A percentile compares a stretch with the other conserved stretches of the same genome.
phyloP scores from a whole-genome alignment of 1,140 invertebrate species.

The Wasmannia auropunctata region DNA sequence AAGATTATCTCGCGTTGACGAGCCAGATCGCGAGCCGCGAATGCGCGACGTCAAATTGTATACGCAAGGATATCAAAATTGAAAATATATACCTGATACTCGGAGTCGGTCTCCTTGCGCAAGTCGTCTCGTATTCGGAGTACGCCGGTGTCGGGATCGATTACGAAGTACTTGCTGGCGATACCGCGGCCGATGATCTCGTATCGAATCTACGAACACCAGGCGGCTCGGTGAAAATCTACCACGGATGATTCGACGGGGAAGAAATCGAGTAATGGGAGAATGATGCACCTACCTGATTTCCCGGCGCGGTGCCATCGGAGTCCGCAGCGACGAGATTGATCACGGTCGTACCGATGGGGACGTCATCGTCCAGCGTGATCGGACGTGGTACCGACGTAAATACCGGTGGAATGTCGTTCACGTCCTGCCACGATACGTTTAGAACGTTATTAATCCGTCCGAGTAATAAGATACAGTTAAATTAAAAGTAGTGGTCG shows the following conservation, averaged over 20 bases:
- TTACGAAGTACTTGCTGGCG: constrained; percentile 93
- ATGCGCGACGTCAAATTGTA: background rate
- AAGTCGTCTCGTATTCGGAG: constrained; percentile 92
- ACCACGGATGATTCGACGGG: background rate
- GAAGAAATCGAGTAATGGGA: background rate
- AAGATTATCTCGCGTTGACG: background rate
- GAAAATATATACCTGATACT: constrained; percentile 94
- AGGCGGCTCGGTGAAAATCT: background rate
- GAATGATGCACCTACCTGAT: constrained; percentile 86
- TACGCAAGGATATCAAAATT: background rate
- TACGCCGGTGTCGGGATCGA: constrained; percentile 93
- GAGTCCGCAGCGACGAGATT: constrained; percentile 92
- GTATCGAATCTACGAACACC: constrained; percentile 87
- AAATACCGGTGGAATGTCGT: constrained; percentile 95
- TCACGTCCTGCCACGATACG: constrained; percentile 87
- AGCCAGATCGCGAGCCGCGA: background rate
- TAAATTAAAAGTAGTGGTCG: constrained; percentile 16
- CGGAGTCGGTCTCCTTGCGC: constrained; percentile 92
- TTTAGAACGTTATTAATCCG: constrained; percentile 19
- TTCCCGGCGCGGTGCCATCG: constrained; percentile 93
- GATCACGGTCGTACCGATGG: constrained; percentile 92
- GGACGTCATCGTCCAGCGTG: constrained; percentile 92
- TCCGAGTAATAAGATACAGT: constrained; percentile 13
- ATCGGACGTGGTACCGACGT: constrained; percentile 92
- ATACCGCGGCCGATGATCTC: constrained; percentile 93